phyloP scores from a whole-genome alignment of 2,113 vertebrate species.

The Coracopsis vasa region DNA sequence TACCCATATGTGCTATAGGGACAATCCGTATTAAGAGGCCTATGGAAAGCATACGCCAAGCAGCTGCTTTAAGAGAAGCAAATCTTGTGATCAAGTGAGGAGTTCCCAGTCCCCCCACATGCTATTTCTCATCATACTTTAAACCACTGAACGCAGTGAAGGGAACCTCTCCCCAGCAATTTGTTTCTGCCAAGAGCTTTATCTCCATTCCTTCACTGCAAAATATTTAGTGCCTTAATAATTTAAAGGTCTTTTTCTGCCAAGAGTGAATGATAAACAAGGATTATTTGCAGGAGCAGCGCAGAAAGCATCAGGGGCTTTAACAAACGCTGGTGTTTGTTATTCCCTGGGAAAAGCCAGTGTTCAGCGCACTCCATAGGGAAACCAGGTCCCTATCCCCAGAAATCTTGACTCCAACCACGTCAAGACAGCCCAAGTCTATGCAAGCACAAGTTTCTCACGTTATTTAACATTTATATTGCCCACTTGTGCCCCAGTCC shows the following conservation, averaged over 20 bases:
- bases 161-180: neutral
- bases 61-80: neutral
- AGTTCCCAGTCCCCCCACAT: neutral
- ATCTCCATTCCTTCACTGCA: neutral
- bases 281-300: slow-evolving; percentile 36
- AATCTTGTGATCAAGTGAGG: neutral
- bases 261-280: slow-evolving; percentile 51
- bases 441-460: neutral
- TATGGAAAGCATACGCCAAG: neutral
- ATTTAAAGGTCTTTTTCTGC: slow-evolving; percentile 50
- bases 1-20: neutral
- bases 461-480: neutral
- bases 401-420: neutral
- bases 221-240: slow-evolving; percentile 56
- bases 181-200: slow-evolving; percentile 32
- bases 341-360: neutral
- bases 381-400: neutral
- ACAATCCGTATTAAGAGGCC: neutral
- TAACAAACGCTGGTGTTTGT: neutral
- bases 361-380: neutral
- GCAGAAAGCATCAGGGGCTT: neutral
- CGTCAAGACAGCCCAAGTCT: neutral
- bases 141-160: neutral
- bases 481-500: neutral
- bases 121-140: neutral